Evolutionary conservation across 2,888 invertebrate species (phyloP).

Genomic region (Pantelozetes paolii): DNA sequence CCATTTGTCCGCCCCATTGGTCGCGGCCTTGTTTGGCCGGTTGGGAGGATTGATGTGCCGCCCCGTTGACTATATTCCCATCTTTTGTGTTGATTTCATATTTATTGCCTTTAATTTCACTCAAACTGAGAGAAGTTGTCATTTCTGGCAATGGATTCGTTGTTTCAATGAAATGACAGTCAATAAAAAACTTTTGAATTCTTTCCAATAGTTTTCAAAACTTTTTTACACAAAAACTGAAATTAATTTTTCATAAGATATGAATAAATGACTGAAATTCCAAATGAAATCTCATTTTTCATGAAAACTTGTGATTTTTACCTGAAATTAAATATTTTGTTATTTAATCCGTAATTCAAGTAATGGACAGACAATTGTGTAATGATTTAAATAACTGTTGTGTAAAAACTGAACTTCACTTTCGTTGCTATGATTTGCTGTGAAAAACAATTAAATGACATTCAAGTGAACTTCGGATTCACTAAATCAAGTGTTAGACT

Average conservation of each 20-base stretch:
- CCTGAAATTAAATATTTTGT: not conserved
- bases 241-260: too few species aligned
- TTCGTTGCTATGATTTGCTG: not conserved
- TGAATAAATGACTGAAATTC: too few species aligned
- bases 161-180: too few species aligned
- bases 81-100: slow-evolving; percentile 25
- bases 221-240: too few species aligned
- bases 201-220: too few species aligned
- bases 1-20: slow-evolving; percentile 81
- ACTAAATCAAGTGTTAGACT: not conserved
- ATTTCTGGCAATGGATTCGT: not conserved
- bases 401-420: too few species aligned
- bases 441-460: too few species aligned
- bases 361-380: too few species aligned
- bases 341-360: too few species aligned
- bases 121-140: not conserved
- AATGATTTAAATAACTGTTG: too few species aligned
- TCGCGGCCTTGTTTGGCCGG: slow-evolving; percentile 69
- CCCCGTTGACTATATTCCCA: not conserved
- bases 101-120: slow-evolving; percentile 15
- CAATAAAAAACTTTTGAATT: too few species aligned
- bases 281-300: not conserved
- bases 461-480: not conserved
- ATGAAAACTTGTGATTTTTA: slow-evolving; percentile 4
- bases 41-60: not conserved